These are phyloP conservation scores for Glaucopsyche alexis DNA, from an alignment of 2,888 invertebrate genomes.

Conservation along the genomic window DNA sequence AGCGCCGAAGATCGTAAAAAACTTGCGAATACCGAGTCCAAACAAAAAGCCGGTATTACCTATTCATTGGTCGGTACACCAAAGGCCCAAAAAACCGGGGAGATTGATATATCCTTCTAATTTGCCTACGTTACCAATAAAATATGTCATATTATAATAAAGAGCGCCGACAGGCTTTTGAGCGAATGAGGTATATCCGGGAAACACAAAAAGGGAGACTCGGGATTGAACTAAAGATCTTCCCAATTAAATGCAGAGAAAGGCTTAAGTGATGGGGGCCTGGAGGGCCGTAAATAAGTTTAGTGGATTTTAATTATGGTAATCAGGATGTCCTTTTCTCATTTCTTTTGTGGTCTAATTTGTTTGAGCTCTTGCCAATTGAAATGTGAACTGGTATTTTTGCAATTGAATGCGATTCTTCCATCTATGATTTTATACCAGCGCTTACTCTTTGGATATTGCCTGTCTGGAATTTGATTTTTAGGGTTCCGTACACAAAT, in stretches of 20 bases:
- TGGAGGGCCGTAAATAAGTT: constrained; percentile 57
- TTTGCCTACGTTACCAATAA: constrained; percentile 72
- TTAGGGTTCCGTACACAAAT: no score
- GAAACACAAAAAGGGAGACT: constrained; percentile 58
- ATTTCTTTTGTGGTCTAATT: constrained; percentile 52
- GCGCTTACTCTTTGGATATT: background rate
- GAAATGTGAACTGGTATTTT: constrained; percentile 42
- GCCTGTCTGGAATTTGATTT: background rate
- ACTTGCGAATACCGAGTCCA: constrained; percentile 35
- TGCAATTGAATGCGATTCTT: constrained; percentile 28
- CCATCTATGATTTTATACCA: constrained; percentile 1
- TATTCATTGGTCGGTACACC: constrained; percentile 57
- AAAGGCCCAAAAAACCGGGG: constrained; percentile 53
- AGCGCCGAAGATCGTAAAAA: constrained; percentile 24
- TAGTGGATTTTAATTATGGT: constrained; percentile 57
- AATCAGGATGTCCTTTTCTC: constrained; percentile 55
- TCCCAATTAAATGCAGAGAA: constrained; percentile 67
- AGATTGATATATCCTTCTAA: constrained; percentile 79
- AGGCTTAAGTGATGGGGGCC: constrained; percentile 68
- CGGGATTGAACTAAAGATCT: constrained; percentile 61
- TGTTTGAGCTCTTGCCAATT: constrained; percentile 42
- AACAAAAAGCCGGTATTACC: constrained; percentile 46
- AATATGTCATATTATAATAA: constrained; percentile 74
- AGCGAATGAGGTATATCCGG: constrained; percentile 69
- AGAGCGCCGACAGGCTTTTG: constrained; percentile 59